These are phyloP conservation scores for Apodemia duryi DNA, from an alignment of 2,888 invertebrate species.

Conservation along the genomic window DNA sequence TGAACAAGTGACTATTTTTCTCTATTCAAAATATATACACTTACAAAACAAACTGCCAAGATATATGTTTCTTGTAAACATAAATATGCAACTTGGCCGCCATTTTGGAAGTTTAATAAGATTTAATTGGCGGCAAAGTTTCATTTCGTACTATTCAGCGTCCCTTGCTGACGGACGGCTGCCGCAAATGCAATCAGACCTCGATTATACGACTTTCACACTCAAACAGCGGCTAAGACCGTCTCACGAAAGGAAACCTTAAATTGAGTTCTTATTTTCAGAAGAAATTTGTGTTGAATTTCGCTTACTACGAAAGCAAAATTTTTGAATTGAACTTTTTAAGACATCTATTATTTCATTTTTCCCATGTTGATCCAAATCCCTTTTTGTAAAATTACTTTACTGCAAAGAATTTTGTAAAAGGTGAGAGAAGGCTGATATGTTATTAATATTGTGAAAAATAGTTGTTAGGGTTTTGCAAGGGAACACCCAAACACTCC, in stretches of 20 bases:
- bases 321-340: too few species aligned
- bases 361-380: too few species aligned
- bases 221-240: not conserved
- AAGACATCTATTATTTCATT: too few species aligned
- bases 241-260: not conserved
- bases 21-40: too few species aligned
- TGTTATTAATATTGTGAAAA: too few species aligned
- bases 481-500: too few species aligned
- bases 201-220: conserved; percentile 12
- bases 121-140: conserved; percentile 14
- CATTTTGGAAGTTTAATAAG: conserved; percentile 12
- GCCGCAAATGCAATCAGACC: conserved; percentile 13
- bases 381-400: not conserved
- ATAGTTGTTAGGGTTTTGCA: too few species aligned
- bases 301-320: not conserved
- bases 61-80: too few species aligned
- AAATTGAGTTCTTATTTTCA: not conserved
- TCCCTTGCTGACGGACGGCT: conserved; percentile 12
- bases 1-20: too few species aligned
- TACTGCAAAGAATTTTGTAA: not conserved
- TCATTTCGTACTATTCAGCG: conserved; percentile 13
- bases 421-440: not conserved
- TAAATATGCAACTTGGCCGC: not conserved
- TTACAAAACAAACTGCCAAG: not conserved
- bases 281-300: not conserved